A percentile compares a stretch with the other conserved stretches of the same genome.
These are phyloP conservation scores for Nemopilema nomurai DNA, from an alignment of 30 jellyfish, hydroid and myxozoan species.

Conservation along the genomic window DNA sequence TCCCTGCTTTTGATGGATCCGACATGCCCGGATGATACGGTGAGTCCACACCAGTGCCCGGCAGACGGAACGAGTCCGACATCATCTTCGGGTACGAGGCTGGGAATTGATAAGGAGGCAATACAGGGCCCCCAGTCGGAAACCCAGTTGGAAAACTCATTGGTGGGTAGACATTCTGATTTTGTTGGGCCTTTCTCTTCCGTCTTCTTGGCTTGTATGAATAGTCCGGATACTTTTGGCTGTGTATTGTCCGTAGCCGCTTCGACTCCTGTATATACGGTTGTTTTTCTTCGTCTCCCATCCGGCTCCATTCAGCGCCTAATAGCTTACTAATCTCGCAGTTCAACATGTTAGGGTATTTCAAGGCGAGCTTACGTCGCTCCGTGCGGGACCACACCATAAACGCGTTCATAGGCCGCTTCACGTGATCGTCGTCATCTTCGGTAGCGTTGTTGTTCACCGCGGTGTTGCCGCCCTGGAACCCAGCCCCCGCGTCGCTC, in stretches of 20 bases:
- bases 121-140: conserved; percentile 77
- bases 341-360: conserved; percentile 97
- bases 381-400: conserved; percentile 99
- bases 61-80: conserved; percentile 92
- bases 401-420: conserved; percentile 99
- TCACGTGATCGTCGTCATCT: conserved; percentile 97
- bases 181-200: conserved; percentile 93
- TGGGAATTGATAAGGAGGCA: conserved; percentile 96
- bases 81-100: conserved; percentile 90
- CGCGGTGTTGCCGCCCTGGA: conserved; percentile 48
- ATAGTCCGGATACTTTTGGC: conserved; percentile 97
- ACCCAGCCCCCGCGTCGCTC: conserved; percentile 37
- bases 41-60: conserved; percentile 85
- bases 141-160: conserved; percentile 87
- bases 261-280: conserved; percentile 96
- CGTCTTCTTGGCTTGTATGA: conserved; percentile 97
- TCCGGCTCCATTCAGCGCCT: conserved; percentile 99
- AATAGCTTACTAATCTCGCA: conserved; percentile 97
- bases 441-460: conserved; percentile 37
- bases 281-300: conserved; percentile 95
- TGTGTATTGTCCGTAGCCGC: conserved; percentile 91
- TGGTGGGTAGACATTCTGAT: conserved; percentile 87
- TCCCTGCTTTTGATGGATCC: conserved; percentile 84
- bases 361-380: conserved; percentile 95
- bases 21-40: conserved; percentile 84